phyloP scores from a whole-genome alignment of 2,797 vertebrate species.

The Acipenser ruthenus region DNA sequence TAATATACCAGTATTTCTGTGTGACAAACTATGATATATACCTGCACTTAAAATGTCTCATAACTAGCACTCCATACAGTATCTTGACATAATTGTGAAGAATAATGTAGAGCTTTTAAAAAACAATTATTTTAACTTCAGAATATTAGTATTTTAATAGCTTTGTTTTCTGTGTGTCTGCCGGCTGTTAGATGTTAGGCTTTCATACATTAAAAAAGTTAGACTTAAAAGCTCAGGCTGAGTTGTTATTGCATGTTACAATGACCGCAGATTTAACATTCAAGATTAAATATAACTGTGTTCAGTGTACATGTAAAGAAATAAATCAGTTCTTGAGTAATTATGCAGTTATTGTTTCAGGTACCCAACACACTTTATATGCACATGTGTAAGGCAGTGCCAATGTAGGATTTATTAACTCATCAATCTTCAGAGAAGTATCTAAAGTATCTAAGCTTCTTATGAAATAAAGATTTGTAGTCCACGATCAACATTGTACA shows the following conservation, averaged over 20 bases:
- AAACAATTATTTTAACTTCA: too few relatives aligned
- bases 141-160: too few relatives aligned
- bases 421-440: background rate
- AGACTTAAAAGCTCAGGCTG: background rate
- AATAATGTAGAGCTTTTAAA: too few relatives aligned
- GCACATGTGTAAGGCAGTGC: background rate
- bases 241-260: background rate
- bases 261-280: background rate
- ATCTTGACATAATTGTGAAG: too few relatives aligned
- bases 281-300: background rate
- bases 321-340: background rate
- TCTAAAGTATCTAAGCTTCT: constrained; percentile 4
- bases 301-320: background rate
- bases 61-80: too few relatives aligned
- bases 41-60: too few relatives aligned
- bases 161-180: too few relatives aligned
- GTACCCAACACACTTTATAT: background rate
- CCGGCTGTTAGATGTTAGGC: too few relatives aligned
- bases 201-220: too few relatives aligned
- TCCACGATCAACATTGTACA: background rate
- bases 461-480: constrained; percentile 2
- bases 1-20: too few relatives aligned
- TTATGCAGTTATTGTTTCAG: constrained; percentile 2
- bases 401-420: background rate
- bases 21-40: too few relatives aligned